Evolutionary conservation across 37 sponge, comb jelly and placozoan species (phyloP), one percentile per base, ranked within the genome.

Genomic region (Spongia lamella): DNA sequence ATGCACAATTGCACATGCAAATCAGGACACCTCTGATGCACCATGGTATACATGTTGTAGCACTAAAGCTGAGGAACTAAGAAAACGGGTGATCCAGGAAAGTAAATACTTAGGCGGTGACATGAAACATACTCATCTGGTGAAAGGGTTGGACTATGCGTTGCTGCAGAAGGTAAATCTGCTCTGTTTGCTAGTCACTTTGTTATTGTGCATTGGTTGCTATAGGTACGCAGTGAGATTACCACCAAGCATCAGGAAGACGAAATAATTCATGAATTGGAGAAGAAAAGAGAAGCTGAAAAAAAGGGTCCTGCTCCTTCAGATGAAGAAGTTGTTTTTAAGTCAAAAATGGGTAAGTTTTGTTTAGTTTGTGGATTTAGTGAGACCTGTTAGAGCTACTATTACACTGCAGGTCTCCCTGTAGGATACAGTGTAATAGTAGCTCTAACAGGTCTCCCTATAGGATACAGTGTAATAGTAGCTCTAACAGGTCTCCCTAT

Each of bases 81-180:
- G 96, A 35, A 92, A 83, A 43, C 85, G 89, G 59, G 91, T 70
- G 3, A 98, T 98, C 51, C 82, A 89, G 49, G 99, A 98, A 67
- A 89, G 90, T 60, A 98, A 98, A 59, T 98, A 84, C 43, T 75
- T 98, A 15, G 99, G 99, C 29, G 99, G 99, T 39, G 99, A 98
- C 76, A 89, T 98, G 93, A 86, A 94, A 55, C 99, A 98, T 50
- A 98, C 99, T 22, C 99, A 98, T 70, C 70, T 98, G 68, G 99
- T 98, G 84, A 98, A 98, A 67, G 99, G 99, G 1, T 77, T 98
- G 68, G 99, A 98, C 47, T 98, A 86, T 80, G 93, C 91, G 0
- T 84, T 98, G 15, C 83, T 94, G 61, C 92, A 98, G 57, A 98
- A 98, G 86, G 96, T 98, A 29, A 19, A 56, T n/a, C 7, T 30